phyloP scores from a whole-genome alignment of 2,113 vertebrate genomes.

The Pithys albifrons region DNA sequence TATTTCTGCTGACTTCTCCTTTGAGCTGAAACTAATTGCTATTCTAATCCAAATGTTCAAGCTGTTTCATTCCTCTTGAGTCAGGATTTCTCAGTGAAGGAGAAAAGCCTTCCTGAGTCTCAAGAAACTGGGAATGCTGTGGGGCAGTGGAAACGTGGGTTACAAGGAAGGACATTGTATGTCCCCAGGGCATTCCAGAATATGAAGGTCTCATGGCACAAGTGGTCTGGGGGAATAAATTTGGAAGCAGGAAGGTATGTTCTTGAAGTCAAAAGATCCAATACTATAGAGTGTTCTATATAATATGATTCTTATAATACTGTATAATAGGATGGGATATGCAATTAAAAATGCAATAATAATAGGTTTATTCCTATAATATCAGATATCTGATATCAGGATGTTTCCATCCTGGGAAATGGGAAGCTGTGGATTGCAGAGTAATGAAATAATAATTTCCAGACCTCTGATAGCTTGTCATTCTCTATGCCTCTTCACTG shows the following conservation, averaged over 20 bases:
- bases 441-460: not conserved
- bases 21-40: not conserved
- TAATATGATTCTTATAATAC: not conserved
- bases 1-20: not conserved
- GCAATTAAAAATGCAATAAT: not conserved
- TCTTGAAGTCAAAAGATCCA: not conserved
- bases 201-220: not conserved
- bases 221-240: accelerated
- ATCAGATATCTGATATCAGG: not conserved
- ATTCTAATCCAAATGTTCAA: not conserved
- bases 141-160: not conserved
- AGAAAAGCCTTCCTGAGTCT: not conserved
- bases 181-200: accelerated
- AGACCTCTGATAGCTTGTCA: not conserved
- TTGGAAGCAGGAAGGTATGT: not conserved
- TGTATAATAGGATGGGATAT: too few relatives aligned
- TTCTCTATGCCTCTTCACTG: not conserved
- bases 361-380: not conserved
- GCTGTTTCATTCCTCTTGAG: not conserved
- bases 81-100: not conserved
- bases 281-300: not conserved
- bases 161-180: not conserved
- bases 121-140: not conserved
- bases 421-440: not conserved
- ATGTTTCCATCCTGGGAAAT: not conserved